Base-by-base conservation (phyloP, 2,797 vertebrate species). In the Sebastes goodei region DNA sequence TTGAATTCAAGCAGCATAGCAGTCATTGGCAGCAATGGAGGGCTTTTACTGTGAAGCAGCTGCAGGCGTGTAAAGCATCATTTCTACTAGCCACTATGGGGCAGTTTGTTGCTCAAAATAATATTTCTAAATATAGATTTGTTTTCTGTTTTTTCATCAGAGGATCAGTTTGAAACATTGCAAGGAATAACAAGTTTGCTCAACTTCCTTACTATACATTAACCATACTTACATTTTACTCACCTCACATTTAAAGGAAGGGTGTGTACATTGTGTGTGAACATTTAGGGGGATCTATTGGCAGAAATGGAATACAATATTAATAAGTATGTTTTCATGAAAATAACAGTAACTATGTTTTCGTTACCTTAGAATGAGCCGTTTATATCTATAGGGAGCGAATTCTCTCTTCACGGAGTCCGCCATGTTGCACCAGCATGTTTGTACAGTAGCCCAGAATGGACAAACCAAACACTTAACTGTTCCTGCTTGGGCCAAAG, bases 11-110 rank as follows among this genome's bases (percentile, higher is more conserved):
- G 64, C 20, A n/a, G 32, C 46, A 30, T 1, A 33, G 49, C 35
- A 29, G n/a, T 59, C 52, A 59, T 4, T 78, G 57, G 49, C 53
- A 46, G 52, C 29, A 71, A 30, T 0, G 1, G 23, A 49, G 33
- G 59, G 32, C n/a, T 55, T 67, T 83, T 46, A 60, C 15, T 61
- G 21, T 55, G 55, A 82, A 76, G 60, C 21, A 69, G 73, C 67
- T 66, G 56, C 29, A 76, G 65, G 35, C 5, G 1, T 69, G 11
- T 42, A 42, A 78, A 69, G 32, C 63, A 68, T 82, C 1, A 29
- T 59, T 74, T 63, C 23, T 59, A 74, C 21, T 10, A 25, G 65
- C 32, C 63, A 46, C 62, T 57, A 46, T 29, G 61, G 38, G 15
- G 27, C 53, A 17, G n/a, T 61, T 62, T 35, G 15, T 42, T 42